Evolutionary conservation across 2,113 vertebrate species (phyloP).

Genomic region (Zosterops borbonicus): DNA sequence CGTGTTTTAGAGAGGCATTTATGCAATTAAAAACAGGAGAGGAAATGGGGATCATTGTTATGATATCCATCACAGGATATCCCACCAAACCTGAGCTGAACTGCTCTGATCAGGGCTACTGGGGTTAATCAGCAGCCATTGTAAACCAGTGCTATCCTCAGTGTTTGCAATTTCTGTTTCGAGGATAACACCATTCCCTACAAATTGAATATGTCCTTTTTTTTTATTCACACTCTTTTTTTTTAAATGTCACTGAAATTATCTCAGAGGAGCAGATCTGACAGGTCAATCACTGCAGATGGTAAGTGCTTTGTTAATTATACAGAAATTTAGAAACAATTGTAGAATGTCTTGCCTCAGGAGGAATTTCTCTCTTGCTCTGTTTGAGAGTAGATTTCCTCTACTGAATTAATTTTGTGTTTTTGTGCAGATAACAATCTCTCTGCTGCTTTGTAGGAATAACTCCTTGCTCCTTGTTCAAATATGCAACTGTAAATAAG

Average conservation of each 20-base stretch:
- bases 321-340: slow-evolving; percentile 80
- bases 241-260: slow-evolving; percentile 76
- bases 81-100: slow-evolving; percentile 25
- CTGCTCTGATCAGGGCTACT: slow-evolving; percentile 20
- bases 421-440: slow-evolving; percentile 78
- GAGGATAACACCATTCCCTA: slow-evolving; percentile 59
- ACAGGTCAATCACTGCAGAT: slow-evolving; percentile 80
- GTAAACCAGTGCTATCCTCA: slow-evolving; percentile 54
- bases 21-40: neutral
- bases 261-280: slow-evolving; percentile 79
- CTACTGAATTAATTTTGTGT: slow-evolving; percentile 73
- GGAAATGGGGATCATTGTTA: neutral
- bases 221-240: slow-evolving; percentile 57
- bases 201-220: slow-evolving; percentile 72
- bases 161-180: slow-evolving; percentile 65
- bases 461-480: slow-evolving; percentile 75
- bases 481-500: slow-evolving; percentile 82
- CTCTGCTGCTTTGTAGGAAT: slow-evolving; percentile 67
- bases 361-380: slow-evolving; percentile 75
- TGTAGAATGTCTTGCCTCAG: slow-evolving; percentile 78
- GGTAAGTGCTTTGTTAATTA: slow-evolving; percentile 83
- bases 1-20: slow-evolving; percentile 31
- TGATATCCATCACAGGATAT: neutral
- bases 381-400: slow-evolving; percentile 70
- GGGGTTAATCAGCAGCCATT: slow-evolving; percentile 42